Percentiles rank a stretch among this genome's conserved stretches.
Conservation (phyloP, 2,113 vertebrate species). For the Microtus oregoni region DNA sequence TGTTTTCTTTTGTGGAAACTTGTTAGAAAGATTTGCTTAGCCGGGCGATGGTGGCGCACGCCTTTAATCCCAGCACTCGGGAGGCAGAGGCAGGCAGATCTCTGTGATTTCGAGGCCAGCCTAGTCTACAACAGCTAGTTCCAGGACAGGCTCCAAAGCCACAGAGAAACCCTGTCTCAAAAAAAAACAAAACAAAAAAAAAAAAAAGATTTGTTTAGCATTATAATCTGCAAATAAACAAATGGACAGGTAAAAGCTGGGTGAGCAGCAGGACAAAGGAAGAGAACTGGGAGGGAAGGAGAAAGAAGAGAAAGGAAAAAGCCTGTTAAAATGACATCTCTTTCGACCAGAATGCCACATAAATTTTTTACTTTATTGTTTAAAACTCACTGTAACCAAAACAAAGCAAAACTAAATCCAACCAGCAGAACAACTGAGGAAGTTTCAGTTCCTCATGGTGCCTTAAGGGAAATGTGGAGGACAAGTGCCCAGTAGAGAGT, state of each 20-base stretch:
- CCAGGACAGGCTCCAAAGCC: too few relatives aligned
- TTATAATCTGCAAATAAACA: conserved; percentile 24
- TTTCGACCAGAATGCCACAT: background rate
- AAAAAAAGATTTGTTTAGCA: background rate
- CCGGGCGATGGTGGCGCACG: fast-evolving
- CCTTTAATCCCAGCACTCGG: too few relatives aligned
- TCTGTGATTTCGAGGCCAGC: too few relatives aligned
- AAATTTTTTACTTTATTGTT: conserved; percentile 1
- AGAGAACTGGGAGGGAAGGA: background rate
- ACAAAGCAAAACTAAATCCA: background rate
- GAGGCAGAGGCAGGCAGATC: too few relatives aligned
- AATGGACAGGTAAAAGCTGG: background rate
- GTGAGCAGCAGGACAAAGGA: background rate
- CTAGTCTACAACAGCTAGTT: too few relatives aligned
- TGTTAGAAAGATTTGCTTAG: too few relatives aligned
- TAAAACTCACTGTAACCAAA: conserved; percentile 38
- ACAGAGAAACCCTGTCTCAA: too few relatives aligned
- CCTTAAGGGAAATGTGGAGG: background rate
- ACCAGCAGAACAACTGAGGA: background rate
- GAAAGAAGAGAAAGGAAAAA: background rate
- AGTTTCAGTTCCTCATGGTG: too few relatives aligned
- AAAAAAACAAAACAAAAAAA: too few relatives aligned
- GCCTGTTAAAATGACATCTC: conserved; percentile 5
- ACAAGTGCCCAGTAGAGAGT: background rate
- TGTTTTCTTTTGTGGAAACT: too few relatives aligned